Conservation (phyloP, 2,113 vertebrate species). For the Ophthalmolycus amberensis region DNA sequence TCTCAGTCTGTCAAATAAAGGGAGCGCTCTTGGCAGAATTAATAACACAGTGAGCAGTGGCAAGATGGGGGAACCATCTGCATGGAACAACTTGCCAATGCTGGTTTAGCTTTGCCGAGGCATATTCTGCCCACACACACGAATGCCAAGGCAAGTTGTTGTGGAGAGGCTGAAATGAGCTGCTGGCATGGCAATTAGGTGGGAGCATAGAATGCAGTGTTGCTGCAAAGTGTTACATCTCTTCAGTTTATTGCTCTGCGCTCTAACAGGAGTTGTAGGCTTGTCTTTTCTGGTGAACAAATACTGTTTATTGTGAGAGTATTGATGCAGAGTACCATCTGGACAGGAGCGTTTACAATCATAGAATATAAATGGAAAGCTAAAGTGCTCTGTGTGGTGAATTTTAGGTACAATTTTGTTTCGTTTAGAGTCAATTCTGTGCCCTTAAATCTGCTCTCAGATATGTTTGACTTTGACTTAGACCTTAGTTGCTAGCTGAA, state of each 20-base stretch:
- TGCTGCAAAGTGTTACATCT: constrained; percentile 49
- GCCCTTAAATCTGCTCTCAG: constrained; percentile 10
- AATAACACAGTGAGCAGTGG: constrained; percentile 23
- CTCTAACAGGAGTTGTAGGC: constrained; percentile 2
- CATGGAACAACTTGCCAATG: constrained; percentile 52
- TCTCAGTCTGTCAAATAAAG: constrained; percentile 25
- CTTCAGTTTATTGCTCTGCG: constrained; percentile 26
- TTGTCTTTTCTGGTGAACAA: constrained; percentile 2
- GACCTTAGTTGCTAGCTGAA: constrained; percentile 20
- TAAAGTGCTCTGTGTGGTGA: not conserved
- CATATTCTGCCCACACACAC: constrained; percentile 55
- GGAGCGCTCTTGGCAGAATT: constrained; percentile 41
- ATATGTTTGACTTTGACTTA: not conserved
- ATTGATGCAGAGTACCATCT: not conserved
- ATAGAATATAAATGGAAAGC: not conserved
- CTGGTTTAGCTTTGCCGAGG: constrained; percentile 47
- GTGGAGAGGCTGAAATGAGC: constrained; percentile 40
- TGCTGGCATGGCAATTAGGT: constrained; percentile 44
- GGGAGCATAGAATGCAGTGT: constrained; percentile 23
- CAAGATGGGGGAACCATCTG: constrained; percentile 56
- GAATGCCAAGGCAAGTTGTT: constrained; percentile 44
- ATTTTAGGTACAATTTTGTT: constrained; percentile 14
- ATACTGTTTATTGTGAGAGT: not conserved
- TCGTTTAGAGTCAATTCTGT: not conserved
- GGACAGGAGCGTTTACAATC: not conserved